phyloP scores from a whole-genome alignment of 2,888 invertebrate genomes.

The Caenorhabditis imperialis region DNA sequence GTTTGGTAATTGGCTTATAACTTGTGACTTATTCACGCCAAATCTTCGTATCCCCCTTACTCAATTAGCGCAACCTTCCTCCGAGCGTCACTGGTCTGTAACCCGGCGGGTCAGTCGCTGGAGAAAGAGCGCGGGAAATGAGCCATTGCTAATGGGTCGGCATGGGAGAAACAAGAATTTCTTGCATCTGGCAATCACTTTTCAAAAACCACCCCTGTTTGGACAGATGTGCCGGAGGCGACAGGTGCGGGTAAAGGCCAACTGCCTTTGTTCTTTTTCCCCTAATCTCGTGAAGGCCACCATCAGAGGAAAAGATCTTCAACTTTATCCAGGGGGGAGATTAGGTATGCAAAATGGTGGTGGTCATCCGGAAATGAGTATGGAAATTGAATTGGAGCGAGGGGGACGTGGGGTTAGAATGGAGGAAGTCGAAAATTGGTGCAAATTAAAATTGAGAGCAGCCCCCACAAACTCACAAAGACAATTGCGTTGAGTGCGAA shows the following conservation, averaged over 20 bases:
- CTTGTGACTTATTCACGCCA: constrained; percentile 51
- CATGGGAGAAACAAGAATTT: constrained; percentile 42
- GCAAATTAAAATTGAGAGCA: constrained; percentile 29
- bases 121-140: constrained; percentile 42
- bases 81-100: constrained; percentile 26
- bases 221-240: constrained; percentile 32
- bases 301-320: too few species aligned
- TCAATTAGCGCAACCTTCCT: constrained; percentile 1
- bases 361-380: constrained; percentile 39
- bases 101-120: constrained; percentile 21
- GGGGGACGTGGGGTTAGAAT: too few species aligned
- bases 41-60: too few species aligned
- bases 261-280: constrained; percentile 15
- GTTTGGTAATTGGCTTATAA: constrained; percentile 49
- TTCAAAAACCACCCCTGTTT: constrained; percentile 26
- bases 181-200: constrained; percentile 37
- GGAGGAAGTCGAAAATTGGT: too few species aligned
- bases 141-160: constrained; percentile 44
- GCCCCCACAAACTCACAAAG: constrained; percentile 76
- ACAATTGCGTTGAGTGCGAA: constrained; percentile 76
- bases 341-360: constrained; percentile 38
- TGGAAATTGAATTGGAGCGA: background rate
- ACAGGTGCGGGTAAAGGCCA: constrained; percentile 27
- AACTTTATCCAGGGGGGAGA: background rate
- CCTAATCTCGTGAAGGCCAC: constrained; percentile 12